Conservation (phyloP, 1,140 invertebrate genomes). For the Psix sp. region DNA sequence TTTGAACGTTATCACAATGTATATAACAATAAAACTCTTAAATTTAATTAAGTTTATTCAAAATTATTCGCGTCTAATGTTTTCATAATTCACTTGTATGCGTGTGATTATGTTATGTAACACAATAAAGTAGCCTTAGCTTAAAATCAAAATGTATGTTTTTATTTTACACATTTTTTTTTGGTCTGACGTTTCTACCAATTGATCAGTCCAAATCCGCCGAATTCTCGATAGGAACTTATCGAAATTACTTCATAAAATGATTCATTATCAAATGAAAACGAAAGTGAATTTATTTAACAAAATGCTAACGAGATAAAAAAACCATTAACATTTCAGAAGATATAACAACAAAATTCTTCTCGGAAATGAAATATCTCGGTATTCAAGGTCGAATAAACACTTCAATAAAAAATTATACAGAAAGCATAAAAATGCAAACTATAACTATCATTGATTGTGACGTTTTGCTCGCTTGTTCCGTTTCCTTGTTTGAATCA, state of each 20-base stretch:
- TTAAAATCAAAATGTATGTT: not conserved
- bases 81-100: not conserved
- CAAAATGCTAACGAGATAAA: too few species aligned
- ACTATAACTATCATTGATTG: not conserved
- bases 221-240: too few species aligned
- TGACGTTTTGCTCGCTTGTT: not conserved
- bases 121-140: not conserved
- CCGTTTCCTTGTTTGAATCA: not conserved
- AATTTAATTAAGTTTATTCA: constrained; percentile 29
- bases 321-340: too few species aligned
- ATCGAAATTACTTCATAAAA: too few species aligned
- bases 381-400: not conserved
- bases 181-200: too few species aligned
- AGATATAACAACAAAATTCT: too few species aligned
- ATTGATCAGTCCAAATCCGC: too few species aligned
- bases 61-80: constrained; percentile 19
- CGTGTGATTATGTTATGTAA: not conserved
- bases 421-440: not conserved
- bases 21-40: constrained; percentile 40
- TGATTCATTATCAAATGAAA: not conserved
- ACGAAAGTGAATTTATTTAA: too few species aligned
- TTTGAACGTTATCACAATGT: constrained; percentile 40
- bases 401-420: not conserved
- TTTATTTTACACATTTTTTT: too few species aligned
- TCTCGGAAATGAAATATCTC: too few species aligned